These are phyloP conservation scores for Eclectus roratus DNA, from an alignment of 2,113 vertebrate species.

Conservation along the genomic window DNA sequence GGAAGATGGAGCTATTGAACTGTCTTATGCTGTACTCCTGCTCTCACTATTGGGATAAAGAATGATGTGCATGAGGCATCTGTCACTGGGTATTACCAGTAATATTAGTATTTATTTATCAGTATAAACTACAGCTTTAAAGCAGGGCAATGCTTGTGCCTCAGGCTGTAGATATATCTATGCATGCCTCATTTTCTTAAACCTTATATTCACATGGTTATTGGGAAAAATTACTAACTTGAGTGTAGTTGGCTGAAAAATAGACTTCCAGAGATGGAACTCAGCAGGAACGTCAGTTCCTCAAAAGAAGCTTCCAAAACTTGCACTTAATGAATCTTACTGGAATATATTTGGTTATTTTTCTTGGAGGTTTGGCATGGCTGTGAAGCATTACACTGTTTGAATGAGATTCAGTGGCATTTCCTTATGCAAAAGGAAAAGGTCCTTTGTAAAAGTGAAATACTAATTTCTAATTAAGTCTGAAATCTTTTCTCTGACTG, in stretches of 20 bases:
- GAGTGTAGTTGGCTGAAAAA: background rate
- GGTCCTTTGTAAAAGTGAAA: background rate
- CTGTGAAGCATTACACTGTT: background rate
- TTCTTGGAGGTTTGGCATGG: background rate
- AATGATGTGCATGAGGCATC: background rate
- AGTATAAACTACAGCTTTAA: background rate
- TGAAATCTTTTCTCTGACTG: background rate
- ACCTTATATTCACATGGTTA: background rate
- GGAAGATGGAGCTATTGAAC: background rate
- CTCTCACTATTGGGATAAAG: background rate
- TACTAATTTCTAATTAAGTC: background rate
- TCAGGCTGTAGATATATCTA: background rate
- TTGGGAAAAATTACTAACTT: background rate
- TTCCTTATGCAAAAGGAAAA: background rate
- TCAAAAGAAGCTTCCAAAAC: slow-evolving; percentile 17
- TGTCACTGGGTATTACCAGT: background rate
- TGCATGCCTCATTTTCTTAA: background rate
- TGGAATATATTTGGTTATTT: background rate
- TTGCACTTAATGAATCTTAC: slow-evolving; percentile 28
- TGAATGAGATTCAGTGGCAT: background rate
- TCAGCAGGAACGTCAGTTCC: background rate
- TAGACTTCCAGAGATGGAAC: background rate
- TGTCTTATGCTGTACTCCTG: background rate
- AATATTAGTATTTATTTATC: background rate
- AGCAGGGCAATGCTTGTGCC: background rate